Base-by-base conservation (phyloP, 2,888 invertebrate species). In the Leucania comma region DNA sequence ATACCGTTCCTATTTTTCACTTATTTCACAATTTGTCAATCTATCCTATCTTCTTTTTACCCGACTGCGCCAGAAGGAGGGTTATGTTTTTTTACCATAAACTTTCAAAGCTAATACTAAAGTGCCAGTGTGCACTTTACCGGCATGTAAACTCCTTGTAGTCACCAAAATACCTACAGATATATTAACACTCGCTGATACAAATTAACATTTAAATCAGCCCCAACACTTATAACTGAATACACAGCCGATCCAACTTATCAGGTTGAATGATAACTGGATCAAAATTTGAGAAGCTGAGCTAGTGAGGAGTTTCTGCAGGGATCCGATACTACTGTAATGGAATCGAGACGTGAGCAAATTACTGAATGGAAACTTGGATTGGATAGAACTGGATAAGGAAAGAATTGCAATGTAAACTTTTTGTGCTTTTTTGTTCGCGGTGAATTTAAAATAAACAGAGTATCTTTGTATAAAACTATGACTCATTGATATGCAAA, bases 341-440 rank as follows among this genome's bases (percentile, higher is more conserved):
- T 89, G 86, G 85, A 86, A 84, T 82, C 83, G 80, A 79, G 67
- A 89, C 91, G 90, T 90, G 91, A 88, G 80, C 58, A 76, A 86
- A 85, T 82, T 87, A 81, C 70, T 66, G 66, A 83, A 82, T 67
- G 53, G 35, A 2, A 29, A 29, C 51, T 61, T 46, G 57, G 86
- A 83, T 69, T 4, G 0, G 29, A 24, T 48, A 9, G 1, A 3
- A 17, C 6, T 54, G 83, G 85, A 83, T 57, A 54, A 9, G 54
- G 6, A 29, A 26, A 20, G 9, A 54, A 29, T 29, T 20, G 10
- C 20, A 20, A 54, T 8, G 20, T 1, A 50, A 22, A 50, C 12
- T 50, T 22, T 2, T n/a, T 10, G 2, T 53, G 51, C 14, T 53
- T 26, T 53, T 2, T 2, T 53, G 2, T 2, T 26, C 6, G 20